Evolutionary conservation across 2,797 vertebrate genomes (phyloP).

Genomic region (Parambassis ranga): DNA sequence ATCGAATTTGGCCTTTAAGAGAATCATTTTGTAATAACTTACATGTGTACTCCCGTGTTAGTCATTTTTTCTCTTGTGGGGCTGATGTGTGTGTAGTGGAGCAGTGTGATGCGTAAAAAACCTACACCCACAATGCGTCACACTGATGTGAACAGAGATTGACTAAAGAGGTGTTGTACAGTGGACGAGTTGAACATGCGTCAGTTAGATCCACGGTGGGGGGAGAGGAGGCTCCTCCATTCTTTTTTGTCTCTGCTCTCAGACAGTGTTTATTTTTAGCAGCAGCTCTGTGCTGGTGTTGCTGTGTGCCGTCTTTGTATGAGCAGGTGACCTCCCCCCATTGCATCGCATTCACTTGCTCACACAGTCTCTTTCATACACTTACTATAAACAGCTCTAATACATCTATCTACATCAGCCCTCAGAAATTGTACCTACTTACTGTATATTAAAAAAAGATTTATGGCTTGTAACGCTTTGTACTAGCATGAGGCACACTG

Average conservation of each 20-base stretch:
- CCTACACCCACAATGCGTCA: background rate
- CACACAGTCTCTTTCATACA: slow-evolving; percentile 7
- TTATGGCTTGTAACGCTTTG: background rate
- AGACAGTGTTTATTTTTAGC: slow-evolving; percentile 82
- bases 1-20: background rate
- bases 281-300: slow-evolving; percentile 64
- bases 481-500: background rate
- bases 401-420: too few species aligned
- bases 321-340: slow-evolving; percentile 61
- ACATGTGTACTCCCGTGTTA: slow-evolving; percentile 9
- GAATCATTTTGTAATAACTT: too few species aligned
- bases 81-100: slow-evolving; percentile 23
- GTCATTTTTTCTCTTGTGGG: slow-evolving; percentile 35
- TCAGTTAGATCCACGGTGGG: slow-evolving; percentile 37
- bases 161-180: slow-evolving; percentile 15
- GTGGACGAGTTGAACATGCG: slow-evolving; percentile 29
- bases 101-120: slow-evolving; percentile 32
- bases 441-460: background rate
- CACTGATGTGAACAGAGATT: slow-evolving; percentile 14
- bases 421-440: too few species aligned
- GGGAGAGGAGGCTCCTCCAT: slow-evolving; percentile 52
- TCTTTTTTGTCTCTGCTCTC: slow-evolving; percentile 49
- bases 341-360: slow-evolving; percentile 5
- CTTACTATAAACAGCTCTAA: too few species aligned
- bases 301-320: slow-evolving; percentile 75